phyloP scores from a whole-genome alignment of 1,140 invertebrate genomes.

The Drosophila seguyi region DNA sequence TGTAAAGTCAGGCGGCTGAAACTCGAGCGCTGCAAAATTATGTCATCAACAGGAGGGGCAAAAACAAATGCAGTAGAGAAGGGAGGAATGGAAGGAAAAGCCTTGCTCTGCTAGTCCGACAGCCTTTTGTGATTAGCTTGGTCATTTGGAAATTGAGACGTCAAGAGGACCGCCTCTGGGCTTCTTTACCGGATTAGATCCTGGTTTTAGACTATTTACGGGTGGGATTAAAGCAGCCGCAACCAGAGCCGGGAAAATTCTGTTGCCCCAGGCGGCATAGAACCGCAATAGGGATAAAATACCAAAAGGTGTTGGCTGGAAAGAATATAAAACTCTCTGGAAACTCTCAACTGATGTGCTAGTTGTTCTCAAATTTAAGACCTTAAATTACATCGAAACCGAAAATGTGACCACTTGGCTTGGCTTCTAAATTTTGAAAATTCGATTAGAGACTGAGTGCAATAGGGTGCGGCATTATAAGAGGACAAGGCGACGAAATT shows the following conservation, averaged over 20 bases:
- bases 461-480: conserved; percentile 5
- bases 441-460: conserved; percentile 2
- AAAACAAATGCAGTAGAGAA: conserved; percentile 5
- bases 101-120: conserved; percentile 25
- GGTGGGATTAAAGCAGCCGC: conserved; percentile 55
- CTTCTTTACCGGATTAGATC: conserved; percentile 22
- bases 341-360: not conserved
- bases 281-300: conserved; percentile 13
- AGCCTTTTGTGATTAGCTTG: conserved; percentile 71
- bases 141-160: conserved; percentile 78
- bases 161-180: conserved; percentile 44
- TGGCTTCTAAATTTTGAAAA: not conserved
- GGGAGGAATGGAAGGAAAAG: conserved; percentile 7
- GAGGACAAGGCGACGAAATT: conserved; percentile 16
- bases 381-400: conserved; percentile 9
- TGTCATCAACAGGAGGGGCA: conserved; percentile 42
- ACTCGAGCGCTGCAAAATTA: conserved; percentile 61
- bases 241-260: conserved; percentile 9
- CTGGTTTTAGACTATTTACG: conserved; percentile 44
- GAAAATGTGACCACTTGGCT: conserved; percentile 26
- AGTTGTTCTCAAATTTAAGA: conserved; percentile 7
- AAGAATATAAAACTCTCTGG: not conserved
- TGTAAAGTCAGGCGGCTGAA: conserved; percentile 66
- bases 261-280: conserved; percentile 20
- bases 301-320: conserved; percentile 38